Conservation (phyloP, 2,888 invertebrate species). For the Andrena camellia region DNA sequence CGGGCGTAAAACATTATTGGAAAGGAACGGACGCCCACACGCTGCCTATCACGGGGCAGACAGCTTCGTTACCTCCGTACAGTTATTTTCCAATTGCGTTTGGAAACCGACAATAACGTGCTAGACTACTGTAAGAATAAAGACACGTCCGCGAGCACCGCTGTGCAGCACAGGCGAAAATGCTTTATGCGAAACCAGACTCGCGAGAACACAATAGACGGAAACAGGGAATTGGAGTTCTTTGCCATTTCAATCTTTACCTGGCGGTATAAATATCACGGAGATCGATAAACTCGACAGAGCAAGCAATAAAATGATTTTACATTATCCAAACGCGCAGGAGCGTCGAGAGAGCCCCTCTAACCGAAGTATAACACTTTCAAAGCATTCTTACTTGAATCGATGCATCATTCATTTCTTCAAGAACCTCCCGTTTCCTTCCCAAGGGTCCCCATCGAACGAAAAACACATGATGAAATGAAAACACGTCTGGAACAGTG, state of each 20-base stretch:
- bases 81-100: conserved; percentile 56
- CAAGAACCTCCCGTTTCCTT: neutral
- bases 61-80: conserved; percentile 60
- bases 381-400: too few species aligned
- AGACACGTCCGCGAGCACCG: neutral
- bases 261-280: too few species aligned
- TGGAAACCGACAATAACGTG: conserved; percentile 34
- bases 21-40: conserved; percentile 56
- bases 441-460: neutral
- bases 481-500: neutral
- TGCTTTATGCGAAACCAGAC: neutral
- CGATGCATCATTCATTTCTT: neutral
- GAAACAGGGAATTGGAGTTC: conserved; percentile 2
- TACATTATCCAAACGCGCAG: neutral
- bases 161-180: neutral
- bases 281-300: too few species aligned
- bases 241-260: neutral
- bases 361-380: too few species aligned
- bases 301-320: neutral
- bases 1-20: conserved; percentile 50
- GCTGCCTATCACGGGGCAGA: conserved; percentile 54
- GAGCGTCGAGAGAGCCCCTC: neutral
- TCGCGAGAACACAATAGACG: neutral
- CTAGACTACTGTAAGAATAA: conserved; percentile 26
- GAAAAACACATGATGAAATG: neutral